These are phyloP conservation scores for Poicephalus meyeri DNA, from an alignment of 2,113 vertebrate species.

Conservation along the genomic window DNA sequence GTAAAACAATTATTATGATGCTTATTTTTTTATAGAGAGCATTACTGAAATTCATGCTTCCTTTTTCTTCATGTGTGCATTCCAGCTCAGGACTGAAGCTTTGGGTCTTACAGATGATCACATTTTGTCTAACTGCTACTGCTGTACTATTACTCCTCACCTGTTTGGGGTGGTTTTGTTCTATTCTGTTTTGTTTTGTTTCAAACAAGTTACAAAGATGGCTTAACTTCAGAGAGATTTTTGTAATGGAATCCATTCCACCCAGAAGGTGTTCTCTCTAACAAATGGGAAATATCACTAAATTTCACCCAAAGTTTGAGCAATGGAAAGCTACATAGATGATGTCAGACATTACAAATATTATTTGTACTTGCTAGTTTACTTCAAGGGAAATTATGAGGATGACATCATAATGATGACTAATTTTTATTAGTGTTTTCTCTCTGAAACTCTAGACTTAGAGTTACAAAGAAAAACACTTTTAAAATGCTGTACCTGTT, in stretches of 20 bases:
- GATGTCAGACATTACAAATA: constrained; percentile 85
- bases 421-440: constrained; percentile 80
- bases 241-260: constrained; percentile 70
- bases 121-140: background rate
- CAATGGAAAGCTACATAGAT: constrained; percentile 84
- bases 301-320: constrained; percentile 72
- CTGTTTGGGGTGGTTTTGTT: background rate
- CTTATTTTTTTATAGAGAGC: background rate
- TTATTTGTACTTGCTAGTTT: constrained; percentile 84
- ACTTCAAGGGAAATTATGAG: constrained; percentile 80
- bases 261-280: constrained; percentile 74
- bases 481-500: constrained; percentile 56
- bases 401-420: constrained; percentile 80
- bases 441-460: constrained; percentile 72
- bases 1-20: background rate
- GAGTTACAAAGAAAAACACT: constrained; percentile 69
- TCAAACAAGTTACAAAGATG: constrained; percentile 50
- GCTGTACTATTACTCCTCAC: background rate
- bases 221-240: constrained; percentile 70
- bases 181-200: constrained; percentile 1
- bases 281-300: constrained; percentile 79
- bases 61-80: background rate
- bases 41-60: background rate
- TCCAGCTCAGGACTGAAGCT: background rate
- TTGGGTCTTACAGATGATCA: background rate